These are phyloP conservation scores for Alectoris magna DNA, from an alignment of 2,797 vertebrate species.

Conservation along the genomic window DNA sequence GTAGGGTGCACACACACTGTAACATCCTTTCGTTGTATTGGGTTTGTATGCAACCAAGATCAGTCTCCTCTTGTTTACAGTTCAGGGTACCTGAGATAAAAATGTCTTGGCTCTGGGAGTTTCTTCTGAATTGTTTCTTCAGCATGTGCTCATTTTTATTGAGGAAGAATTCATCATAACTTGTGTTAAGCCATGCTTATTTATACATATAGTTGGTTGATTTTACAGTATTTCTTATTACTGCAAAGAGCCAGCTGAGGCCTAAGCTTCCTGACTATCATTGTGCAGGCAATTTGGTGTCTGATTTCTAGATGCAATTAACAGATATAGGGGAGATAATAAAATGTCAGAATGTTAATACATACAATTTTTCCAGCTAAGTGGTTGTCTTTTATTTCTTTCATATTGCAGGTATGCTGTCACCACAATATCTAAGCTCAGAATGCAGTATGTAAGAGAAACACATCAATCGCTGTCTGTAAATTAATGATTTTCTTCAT, in stretches of 20 bases:
- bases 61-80: background rate
- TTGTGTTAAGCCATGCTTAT: background rate
- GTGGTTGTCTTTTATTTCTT: background rate
- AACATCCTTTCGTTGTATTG: background rate
- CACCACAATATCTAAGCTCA: background rate
- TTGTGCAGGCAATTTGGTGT: background rate
- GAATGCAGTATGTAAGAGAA: conserved; percentile 33
- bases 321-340: background rate
- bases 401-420: background rate
- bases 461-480: conserved; percentile 41
- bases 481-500: conserved; percentile 60
- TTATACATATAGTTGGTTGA: background rate
- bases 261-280: background rate
- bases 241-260: background rate
- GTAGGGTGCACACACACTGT: background rate
- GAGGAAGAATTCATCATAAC: background rate
- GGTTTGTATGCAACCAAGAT: background rate
- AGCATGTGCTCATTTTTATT: background rate
- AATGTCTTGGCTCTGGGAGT: background rate
- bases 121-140: background rate
- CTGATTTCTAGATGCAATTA: conserved; percentile 27
- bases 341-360: conserved; percentile 47
- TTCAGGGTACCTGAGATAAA: background rate
- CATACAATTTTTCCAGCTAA: background rate
- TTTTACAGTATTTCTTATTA: background rate